Evolutionary conservation across 2,113 vertebrate species (phyloP).

Genomic region (Hystrix brachyura): DNA sequence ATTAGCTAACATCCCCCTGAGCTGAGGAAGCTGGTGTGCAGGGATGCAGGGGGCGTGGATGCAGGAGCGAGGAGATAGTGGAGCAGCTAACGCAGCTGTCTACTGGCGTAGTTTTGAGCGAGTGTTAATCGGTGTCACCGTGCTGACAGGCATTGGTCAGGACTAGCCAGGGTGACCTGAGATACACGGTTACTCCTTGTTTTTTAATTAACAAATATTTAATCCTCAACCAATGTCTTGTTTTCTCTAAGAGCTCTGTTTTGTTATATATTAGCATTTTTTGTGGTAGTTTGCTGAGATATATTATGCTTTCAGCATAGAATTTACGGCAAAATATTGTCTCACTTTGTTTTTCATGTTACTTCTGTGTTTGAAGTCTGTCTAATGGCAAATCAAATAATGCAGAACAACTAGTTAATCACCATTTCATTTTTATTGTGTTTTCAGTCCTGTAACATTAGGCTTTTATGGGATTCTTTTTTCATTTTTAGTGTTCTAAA

Average conservation of each 20-base stretch:
- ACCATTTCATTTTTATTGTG: background rate
- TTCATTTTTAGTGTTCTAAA: background rate
- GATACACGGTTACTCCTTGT: background rate
- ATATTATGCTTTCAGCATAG: background rate
- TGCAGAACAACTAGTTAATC: background rate
- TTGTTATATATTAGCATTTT: background rate
- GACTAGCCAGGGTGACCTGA: background rate
- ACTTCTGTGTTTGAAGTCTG: background rate
- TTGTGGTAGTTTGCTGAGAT: background rate
- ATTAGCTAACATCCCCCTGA: background rate
- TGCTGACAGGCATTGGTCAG: background rate
- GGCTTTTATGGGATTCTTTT: background rate
- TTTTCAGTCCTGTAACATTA: background rate
- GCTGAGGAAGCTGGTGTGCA: background rate
- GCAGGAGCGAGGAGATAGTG: background rate
- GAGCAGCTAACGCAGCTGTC: rapidly evolving
- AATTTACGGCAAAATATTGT: background rate
- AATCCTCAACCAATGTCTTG: background rate
- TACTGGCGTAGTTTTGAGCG: background rate
- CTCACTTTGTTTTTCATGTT: conserved; percentile 21
- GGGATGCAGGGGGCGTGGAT: background rate
- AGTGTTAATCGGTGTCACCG: background rate
- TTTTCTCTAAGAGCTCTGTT: background rate
- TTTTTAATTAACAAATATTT: conserved; percentile 15
- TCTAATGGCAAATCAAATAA: conserved; percentile 5